These are phyloP conservation scores for Agrochola lota DNA, from an alignment of 2,888 invertebrate species.

Conservation along the genomic window DNA sequence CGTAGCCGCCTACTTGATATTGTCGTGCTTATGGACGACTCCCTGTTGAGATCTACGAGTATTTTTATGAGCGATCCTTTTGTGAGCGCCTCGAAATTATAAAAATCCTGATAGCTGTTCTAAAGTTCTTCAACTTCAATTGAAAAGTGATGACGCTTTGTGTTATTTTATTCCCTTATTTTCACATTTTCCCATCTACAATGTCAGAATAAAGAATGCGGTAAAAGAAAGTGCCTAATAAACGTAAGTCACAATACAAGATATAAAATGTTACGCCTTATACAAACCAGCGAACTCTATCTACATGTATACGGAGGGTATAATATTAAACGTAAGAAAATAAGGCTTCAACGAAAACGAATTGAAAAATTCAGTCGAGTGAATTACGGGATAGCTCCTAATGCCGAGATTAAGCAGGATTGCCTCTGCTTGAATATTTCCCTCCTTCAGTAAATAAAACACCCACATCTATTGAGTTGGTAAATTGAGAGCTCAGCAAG, in stretches of 20 bases:
- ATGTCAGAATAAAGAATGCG: slow-evolving; percentile 26
- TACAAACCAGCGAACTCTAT: slow-evolving; percentile 22
- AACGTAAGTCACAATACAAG: slow-evolving; percentile 49
- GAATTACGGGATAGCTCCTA: slow-evolving; percentile 67
- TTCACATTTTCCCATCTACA: slow-evolving; percentile 39
- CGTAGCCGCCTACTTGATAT: slow-evolving; percentile 77
- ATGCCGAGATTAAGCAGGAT: slow-evolving; percentile 68
- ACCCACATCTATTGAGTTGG: slow-evolving; percentile 62
- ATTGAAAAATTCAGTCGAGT: slow-evolving; percentile 68
- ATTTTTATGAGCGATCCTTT: slow-evolving; percentile 63
- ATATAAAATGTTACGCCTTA: slow-evolving; percentile 46
- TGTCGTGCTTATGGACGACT: slow-evolving; percentile 71
- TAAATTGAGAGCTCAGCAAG: slow-evolving; percentile 67
- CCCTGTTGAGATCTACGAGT: slow-evolving; percentile 64
- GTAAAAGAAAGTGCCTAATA: slow-evolving; percentile 33
- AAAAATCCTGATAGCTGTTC: slow-evolving; percentile 52
- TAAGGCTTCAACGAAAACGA: slow-evolving; percentile 60
- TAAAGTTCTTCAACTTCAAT: slow-evolving; percentile 54
- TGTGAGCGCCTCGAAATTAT: slow-evolving; percentile 63
- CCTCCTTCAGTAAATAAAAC: slow-evolving; percentile 66
- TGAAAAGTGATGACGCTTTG: slow-evolving; percentile 58
- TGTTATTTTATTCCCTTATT: slow-evolving; percentile 52
- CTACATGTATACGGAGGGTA: slow-evolving; percentile 32
- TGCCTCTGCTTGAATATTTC: slow-evolving; percentile 67
- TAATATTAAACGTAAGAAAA: slow-evolving; percentile 59